Conservation (phyloP, 2,113 vertebrate species). For the Spheniscus mendiculus region DNA sequence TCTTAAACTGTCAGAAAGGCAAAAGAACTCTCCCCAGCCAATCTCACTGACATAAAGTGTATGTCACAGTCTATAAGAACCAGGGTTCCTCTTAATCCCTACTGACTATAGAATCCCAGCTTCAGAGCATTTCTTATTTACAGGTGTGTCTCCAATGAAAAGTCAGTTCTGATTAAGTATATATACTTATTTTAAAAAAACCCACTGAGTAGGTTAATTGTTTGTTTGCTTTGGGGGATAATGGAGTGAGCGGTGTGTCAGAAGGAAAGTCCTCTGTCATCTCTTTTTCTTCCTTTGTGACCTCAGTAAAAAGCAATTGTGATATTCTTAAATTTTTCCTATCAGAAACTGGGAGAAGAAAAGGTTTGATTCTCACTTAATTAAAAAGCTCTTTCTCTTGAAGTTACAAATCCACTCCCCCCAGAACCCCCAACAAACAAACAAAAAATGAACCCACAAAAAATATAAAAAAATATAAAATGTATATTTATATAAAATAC, state of each 20-base stretch:
- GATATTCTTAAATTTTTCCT: not conserved
- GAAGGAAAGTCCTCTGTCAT: not conserved
- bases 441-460: not conserved
- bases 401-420: not conserved
- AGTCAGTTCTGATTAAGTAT: not conserved
- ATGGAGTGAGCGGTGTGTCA: not conserved
- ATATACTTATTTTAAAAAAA: not conserved
- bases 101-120: not conserved
- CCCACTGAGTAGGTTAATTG: rapidly evolving
- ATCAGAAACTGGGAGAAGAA: not conserved
- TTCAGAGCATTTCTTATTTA: not conserved
- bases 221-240: not conserved
- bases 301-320: not conserved
- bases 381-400: not conserved
- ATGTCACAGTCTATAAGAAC: not conserved
- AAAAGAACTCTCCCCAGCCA: not conserved
- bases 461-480: no score
- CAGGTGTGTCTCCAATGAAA: not conserved
- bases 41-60: not conserved
- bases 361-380: not conserved
- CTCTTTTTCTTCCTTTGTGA: not conserved
- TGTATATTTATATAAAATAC: not conserved
- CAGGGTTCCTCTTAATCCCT: not conserved
- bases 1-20: not conserved
- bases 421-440: not conserved